Percentiles rank a stretch among this genome's conserved stretches.
Evolutionary conservation across 2,797 vertebrate species (phyloP).

Genomic region (Chelon labrosus): DNA sequence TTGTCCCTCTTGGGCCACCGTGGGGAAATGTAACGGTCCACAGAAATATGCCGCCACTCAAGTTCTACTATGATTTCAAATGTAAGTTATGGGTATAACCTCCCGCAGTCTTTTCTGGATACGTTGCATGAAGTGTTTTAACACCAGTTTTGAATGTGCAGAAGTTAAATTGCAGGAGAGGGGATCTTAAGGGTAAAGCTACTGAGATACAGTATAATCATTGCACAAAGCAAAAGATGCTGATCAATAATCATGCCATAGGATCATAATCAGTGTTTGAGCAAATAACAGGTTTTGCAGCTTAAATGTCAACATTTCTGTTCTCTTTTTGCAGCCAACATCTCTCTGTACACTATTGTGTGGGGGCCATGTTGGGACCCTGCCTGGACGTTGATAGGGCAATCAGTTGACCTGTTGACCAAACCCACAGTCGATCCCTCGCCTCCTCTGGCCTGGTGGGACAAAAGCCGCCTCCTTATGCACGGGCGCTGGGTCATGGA

Average conservation of each 20-base stretch:
- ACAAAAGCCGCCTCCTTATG: slow-evolving; percentile 95
- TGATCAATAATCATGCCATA: background rate
- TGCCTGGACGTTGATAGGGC: slow-evolving; percentile 96
- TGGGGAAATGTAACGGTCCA: slow-evolving; percentile 93
- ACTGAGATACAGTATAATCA: background rate
- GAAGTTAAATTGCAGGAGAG: background rate
- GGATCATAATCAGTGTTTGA: background rate
- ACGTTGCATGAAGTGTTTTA: background rate
- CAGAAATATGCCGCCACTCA: slow-evolving; percentile 96
- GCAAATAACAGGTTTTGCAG: background rate
- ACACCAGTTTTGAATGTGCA: background rate
- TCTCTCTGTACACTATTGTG: slow-evolving; percentile 95
- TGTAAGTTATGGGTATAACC: slow-evolving; percentile 84
- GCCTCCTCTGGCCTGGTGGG: slow-evolving; percentile 95
- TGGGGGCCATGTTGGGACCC: slow-evolving; percentile 99
- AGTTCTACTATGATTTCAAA: slow-evolving; percentile 96
- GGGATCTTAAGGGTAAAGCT: background rate
- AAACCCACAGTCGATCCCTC: slow-evolving; percentile 96
- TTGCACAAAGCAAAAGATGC: background rate
- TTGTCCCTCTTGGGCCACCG: slow-evolving; percentile 89
- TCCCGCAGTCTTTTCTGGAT: background rate
- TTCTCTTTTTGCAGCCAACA: slow-evolving; percentile 85
- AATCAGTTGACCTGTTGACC: slow-evolving; percentile 95
- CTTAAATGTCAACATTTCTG: background rate
- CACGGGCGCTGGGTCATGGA: slow-evolving; percentile 96